These are phyloP conservation scores for Procambarus clarkii DNA, from an alignment of 1,140 invertebrate genomes.

Conservation along the genomic window DNA sequence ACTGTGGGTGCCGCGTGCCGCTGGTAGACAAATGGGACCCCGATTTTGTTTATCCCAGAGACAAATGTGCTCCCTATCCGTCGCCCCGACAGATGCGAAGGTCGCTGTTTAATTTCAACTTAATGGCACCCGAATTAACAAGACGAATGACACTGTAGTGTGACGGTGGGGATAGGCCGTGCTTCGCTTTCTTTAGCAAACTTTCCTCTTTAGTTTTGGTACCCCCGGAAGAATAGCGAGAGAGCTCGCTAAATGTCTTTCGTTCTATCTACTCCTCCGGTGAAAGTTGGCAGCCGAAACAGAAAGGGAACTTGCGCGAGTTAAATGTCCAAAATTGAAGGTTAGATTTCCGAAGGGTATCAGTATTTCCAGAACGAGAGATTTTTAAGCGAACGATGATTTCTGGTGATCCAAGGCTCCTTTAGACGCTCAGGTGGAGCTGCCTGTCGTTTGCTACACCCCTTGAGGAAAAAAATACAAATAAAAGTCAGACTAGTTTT, in stretches of 20 bases:
- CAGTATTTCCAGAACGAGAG: neutral
- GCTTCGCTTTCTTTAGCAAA: constrained; percentile 40
- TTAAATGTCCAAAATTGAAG: neutral
- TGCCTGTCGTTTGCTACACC: constrained; percentile 15
- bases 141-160: constrained; percentile 71
- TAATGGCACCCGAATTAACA: constrained; percentile 71
- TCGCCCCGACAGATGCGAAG: constrained; percentile 69
- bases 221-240: neutral
- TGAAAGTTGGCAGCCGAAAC: neutral
- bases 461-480: constrained; percentile 24
- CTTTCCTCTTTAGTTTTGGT: constrained; percentile 20
- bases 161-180: constrained; percentile 32
- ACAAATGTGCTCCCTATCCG: constrained; percentile 70
- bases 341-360: neutral
- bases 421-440: constrained; percentile 34
- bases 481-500: constrained; percentile 39
- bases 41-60: constrained; percentile 71
- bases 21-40: constrained; percentile 54
- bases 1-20: no score
- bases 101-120: constrained; percentile 72
- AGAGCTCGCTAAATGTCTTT: neutral
- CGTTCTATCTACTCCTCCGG: neutral
- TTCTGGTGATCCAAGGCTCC: neutral
- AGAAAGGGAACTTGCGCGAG: neutral
- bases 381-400: constrained; percentile 6